Evolutionary conservation across 1,140 invertebrate species (phyloP).

Genomic region (Sitophilus oryzae): DNA sequence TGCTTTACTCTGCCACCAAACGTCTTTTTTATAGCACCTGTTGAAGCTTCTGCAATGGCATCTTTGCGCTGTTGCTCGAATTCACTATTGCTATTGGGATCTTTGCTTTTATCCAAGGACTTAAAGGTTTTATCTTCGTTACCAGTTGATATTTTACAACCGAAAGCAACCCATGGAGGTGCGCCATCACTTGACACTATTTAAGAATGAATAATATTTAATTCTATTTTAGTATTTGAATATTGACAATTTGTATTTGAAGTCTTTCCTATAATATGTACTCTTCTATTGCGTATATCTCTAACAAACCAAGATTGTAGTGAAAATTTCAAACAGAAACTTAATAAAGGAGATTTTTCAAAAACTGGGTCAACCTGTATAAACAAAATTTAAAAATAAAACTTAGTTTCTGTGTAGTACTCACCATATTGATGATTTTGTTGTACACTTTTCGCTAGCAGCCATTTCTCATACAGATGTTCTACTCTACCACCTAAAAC

Average conservation of each 20-base stretch:
- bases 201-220: conserved; percentile 8
- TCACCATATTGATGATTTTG: conserved; percentile 53
- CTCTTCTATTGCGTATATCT: too few relatives aligned
- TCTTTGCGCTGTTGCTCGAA: conserved; percentile 80
- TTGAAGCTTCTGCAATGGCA: conserved; percentile 78
- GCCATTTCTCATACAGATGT: conserved; percentile 84
- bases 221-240: background rate
- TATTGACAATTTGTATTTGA: background rate
- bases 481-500: conserved; percentile 76
- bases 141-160: conserved; percentile 61
- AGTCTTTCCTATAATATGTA: too few relatives aligned
- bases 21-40: conserved; percentile 71
- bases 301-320: too few relatives aligned
- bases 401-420: too few relatives aligned
- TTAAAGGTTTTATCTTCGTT: conserved; percentile 65
- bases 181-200: conserved; percentile 35
- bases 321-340: too few relatives aligned
- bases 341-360: too few relatives aligned
- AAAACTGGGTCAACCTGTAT: too few relatives aligned
- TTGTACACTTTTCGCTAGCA: conserved; percentile 72
- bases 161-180: conserved; percentile 78
- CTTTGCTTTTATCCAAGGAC: conserved; percentile 57
- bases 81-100: conserved; percentile 57
- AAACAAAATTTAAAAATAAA: too few relatives aligned
- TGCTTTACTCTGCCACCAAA: conserved; percentile 67